These are phyloP conservation scores for Scylla paramamosain DNA, from an alignment of 1,140 invertebrate genomes.

Conservation along the genomic window DNA sequence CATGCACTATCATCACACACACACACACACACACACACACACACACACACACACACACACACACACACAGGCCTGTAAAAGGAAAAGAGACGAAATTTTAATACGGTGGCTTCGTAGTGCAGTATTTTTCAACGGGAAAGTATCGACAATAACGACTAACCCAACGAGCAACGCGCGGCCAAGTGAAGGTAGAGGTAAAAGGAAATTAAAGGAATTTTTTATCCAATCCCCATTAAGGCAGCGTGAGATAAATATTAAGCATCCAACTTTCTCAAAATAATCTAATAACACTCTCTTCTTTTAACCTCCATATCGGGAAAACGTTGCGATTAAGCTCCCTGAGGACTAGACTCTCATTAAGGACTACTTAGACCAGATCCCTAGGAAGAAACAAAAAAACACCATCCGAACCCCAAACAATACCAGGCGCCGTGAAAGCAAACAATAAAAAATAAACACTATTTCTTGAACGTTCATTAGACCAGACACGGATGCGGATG, in stretches of 20 bases:
- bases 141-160: constrained; percentile 10
- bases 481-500: no score
- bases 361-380: not conserved
- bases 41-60: no score
- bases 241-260: not conserved
- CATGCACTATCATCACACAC: not conserved
- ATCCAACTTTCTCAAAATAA: not conserved
- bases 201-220: constrained; percentile 15
- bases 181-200: not conserved
- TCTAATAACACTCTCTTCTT: constrained; percentile 5
- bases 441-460: not conserved
- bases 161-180: not conserved
- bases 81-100: not conserved
- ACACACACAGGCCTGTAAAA: not conserved
- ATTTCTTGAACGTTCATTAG: no score
- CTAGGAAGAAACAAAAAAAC: not conserved
- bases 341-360: not conserved
- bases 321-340: not conserved
- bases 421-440: not conserved
- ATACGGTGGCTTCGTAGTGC: not conserved
- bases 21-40: no score
- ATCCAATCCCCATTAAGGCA: not conserved
- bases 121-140: not conserved
- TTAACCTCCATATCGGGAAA: not conserved
- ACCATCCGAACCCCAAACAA: not conserved